phyloP scores from a whole-genome alignment of 2,113 vertebrate genomes.

The Scatophagus argus region DNA sequence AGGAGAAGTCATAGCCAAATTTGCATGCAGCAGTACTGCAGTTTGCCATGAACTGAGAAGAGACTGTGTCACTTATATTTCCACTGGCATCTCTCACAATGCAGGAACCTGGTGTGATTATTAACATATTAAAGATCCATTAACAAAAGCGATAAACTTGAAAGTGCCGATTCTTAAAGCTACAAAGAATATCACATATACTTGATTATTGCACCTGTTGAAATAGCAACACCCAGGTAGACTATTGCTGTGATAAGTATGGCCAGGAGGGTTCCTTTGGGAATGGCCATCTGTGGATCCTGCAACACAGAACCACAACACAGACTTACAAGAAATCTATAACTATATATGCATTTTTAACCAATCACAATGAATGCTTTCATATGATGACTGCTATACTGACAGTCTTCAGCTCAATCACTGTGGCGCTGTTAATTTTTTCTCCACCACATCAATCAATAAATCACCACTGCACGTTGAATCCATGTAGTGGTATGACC shows the following conservation, averaged over 20 bases:
- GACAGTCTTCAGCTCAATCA: neutral
- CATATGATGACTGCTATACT: neutral
- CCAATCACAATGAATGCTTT: neutral
- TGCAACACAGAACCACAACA: conserved; percentile 73
- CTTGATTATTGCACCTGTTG: conserved; percentile 87
- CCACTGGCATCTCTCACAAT: conserved; percentile 95
- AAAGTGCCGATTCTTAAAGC: neutral
- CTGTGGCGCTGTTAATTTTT: neutral
- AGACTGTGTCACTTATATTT: conserved; percentile 84
- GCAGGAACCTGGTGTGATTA: conserved; percentile 87
- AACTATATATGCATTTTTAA: neutral
- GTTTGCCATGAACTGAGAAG: conserved; percentile 77
- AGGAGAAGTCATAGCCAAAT: conserved; percentile 91
- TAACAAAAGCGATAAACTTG: neutral
- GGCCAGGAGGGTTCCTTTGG: conserved; percentile 95
- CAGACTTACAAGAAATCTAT: neutral
- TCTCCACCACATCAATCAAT: neutral
- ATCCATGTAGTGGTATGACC: neutral
- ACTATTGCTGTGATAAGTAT: conserved; percentile 96
- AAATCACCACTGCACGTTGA: neutral
- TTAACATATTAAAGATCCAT: neutral
- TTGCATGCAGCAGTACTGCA: conserved; percentile 92
- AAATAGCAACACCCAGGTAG: conserved; percentile 93
- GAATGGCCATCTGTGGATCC: conserved; percentile 98
- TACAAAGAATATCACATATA: neutral